Evolutionary conservation across 2,113 vertebrate species (phyloP).

Genomic region (Archilochus colubris): DNA sequence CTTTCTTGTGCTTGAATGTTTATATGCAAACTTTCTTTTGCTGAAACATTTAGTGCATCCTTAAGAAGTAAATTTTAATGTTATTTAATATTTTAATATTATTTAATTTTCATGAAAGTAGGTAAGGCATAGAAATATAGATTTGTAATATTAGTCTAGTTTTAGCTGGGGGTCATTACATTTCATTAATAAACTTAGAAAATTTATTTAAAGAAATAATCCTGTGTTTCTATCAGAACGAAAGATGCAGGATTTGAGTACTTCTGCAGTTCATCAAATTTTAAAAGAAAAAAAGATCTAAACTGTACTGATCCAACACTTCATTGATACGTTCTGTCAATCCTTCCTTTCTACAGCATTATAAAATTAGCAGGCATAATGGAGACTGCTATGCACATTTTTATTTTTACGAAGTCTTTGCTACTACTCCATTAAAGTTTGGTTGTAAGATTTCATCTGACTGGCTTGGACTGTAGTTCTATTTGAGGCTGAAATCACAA

Average conservation of each 20-base stretch:
- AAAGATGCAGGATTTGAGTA: not conserved
- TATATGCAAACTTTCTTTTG: not conserved
- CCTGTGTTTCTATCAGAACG: not conserved
- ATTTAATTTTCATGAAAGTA: not conserved
- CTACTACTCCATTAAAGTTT: not conserved
- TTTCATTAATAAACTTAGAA: not conserved
- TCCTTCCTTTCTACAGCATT: not conserved
- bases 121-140: not conserved
- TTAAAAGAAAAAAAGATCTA: not conserved
- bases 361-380: not conserved
- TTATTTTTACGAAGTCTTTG: not conserved
- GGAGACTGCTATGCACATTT: not conserved
- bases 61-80: not conserved
- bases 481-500: not conserved
- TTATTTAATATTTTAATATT: not conserved
- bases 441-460: not conserved
- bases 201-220: not conserved
- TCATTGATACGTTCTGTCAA: not conserved
- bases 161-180: not conserved
- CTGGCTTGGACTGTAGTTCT: not conserved
- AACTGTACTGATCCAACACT: not conserved
- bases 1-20: not conserved
- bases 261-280: not conserved
- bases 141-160: not conserved
- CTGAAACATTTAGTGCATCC: not conserved